These are phyloP conservation scores for Teleogryllus occipitalis DNA, from an alignment of 1,140 invertebrate species.

Conservation along the genomic window DNA sequence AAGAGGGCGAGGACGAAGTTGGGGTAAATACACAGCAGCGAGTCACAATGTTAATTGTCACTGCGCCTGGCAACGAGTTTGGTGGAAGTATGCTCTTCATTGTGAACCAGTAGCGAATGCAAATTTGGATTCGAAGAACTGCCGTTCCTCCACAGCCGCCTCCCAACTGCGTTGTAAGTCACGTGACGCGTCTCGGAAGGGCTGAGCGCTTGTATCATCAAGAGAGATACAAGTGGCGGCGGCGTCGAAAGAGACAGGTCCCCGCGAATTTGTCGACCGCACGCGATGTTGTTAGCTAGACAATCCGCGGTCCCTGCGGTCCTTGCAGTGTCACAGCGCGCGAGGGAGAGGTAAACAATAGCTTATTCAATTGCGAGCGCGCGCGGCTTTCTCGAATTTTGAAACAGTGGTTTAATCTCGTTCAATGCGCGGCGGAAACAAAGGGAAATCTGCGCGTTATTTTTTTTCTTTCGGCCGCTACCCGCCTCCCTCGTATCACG, in stretches of 20 bases:
- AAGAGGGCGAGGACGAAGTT: background rate
- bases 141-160: background rate
- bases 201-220: background rate
- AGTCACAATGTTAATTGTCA: slow-evolving; percentile 1
- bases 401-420: background rate
- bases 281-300: background rate
- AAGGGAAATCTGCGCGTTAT: background rate
- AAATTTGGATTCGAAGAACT: background rate
- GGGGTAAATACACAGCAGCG: background rate
- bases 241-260: background rate
- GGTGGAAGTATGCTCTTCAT: background rate
- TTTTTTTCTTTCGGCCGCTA: background rate
- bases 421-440: background rate
- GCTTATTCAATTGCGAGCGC: background rate
- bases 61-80: background rate
- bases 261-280: background rate
- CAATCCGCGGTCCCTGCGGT: background rate
- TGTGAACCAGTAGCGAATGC: background rate
- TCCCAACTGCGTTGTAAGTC: background rate
- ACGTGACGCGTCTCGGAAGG: background rate
- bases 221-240: background rate
- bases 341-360: background rate
- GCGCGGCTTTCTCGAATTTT: background rate
- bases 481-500: background rate
- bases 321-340: background rate